Evolutionary conservation across 2,797 vertebrate species (phyloP).

Genomic region (Momotus momota): DNA sequence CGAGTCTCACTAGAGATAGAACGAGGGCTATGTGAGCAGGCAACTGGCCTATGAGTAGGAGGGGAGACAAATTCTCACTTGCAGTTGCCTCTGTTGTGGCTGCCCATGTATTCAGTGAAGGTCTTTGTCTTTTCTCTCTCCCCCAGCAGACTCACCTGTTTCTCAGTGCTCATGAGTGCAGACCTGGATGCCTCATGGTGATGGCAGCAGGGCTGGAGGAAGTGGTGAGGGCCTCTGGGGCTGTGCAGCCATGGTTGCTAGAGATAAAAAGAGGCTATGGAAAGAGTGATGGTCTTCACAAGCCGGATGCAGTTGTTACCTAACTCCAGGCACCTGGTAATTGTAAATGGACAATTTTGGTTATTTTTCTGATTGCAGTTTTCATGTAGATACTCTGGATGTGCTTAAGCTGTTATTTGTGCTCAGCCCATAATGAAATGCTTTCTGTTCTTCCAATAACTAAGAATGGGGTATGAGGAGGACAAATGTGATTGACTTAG

Average conservation of each 20-base stretch:
- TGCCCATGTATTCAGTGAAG: not conserved
- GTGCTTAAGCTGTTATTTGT: not conserved
- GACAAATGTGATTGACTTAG: not conserved
- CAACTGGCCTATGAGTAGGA: not conserved
- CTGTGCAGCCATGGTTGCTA: not conserved
- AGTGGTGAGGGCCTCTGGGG: not conserved
- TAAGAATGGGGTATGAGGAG: rapidly evolving
- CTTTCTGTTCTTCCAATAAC: not conserved
- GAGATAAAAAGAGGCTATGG: not conserved
- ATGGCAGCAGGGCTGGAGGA: not conserved
- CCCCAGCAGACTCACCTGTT: rapidly evolving
- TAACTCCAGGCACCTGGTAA: not conserved
- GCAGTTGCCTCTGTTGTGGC: not conserved
- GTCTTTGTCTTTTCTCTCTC: not conserved
- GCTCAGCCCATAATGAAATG: not conserved
- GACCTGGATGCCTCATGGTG: not conserved
- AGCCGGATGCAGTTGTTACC: not conserved
- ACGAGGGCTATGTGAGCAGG: rapidly evolving
- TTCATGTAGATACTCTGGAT: not conserved
- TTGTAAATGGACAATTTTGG: not conserved
- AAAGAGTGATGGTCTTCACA: not conserved
- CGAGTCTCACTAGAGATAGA: not conserved
- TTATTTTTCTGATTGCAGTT: not conserved
- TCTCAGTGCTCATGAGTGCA: not conserved
- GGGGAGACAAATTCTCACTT: not conserved